Base-by-base conservation (phyloP, 1,140 invertebrate species). In the Orius laevigatus region DNA sequence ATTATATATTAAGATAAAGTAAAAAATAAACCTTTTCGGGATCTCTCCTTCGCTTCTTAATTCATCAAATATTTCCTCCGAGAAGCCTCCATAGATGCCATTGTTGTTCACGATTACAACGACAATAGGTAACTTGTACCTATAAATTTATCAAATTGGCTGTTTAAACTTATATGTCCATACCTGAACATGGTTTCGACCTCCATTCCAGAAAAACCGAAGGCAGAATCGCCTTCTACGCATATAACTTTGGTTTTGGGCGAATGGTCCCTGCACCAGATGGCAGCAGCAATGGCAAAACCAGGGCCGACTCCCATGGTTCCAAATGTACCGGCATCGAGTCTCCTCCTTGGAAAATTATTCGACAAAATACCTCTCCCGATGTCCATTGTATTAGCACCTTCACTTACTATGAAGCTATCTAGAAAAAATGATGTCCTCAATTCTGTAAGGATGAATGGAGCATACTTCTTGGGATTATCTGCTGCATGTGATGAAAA, bases 381-480 rank as follows among this genome's bases (percentile, higher is more conserved):
- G 60, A 96, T 96, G 59, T 96, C 92, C 93, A 98, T 98, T 1
- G 93, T 98, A 62, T 96, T 96, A 9, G 92, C 91, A 35, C 93
- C 93, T 70, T 98, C 93, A 60, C 89, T 94, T n/a, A 95, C 82
- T 57, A 97, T 90, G 2, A 97, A 79, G 14, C 78, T 78, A 68
- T 97, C 83, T 68, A 61, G 57, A 56, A 69, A n/a, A 44, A 31
- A 40, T 36, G 11, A n/a, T 46, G 15, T 46, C n/a, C n/a, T 34
- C 8, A 8, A 8, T 34, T 34, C 33, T 8, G n/a, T 8, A 8
- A 34, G 33, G 36, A 38, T 10, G n/a, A 38, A 10, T 38, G 5
- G n/a, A n/a, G 3, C 34, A 46, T 60, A 71, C 67, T 62, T 55
- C 74, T 69, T 1, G 84, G 84, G 51, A 89, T 72, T 15, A 67